Base-by-base conservation (phyloP, 2,888 invertebrate genomes). In the Drosophila antonietae region DNA sequence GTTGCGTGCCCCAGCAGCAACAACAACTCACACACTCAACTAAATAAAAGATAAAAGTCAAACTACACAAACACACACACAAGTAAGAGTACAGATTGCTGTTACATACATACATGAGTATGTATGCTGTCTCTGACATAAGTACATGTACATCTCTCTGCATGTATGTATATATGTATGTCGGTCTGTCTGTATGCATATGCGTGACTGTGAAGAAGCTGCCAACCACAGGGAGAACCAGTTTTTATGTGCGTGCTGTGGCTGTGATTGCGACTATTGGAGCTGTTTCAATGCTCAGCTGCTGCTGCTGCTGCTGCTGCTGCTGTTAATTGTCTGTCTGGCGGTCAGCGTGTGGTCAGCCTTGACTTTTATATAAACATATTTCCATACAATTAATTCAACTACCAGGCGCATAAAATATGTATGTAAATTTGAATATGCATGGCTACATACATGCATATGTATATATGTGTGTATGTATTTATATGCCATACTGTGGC, bases 311-410 rank as follows among this genome's bases (percentile, higher is more conserved):
- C 46, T 47, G 46, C 37, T 39, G 8, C 23, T 10, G 18, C 9
- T 37, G 37, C n/a, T 18, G 43, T 14, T 46, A 14, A 12, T 9
- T 47, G n/a, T 31, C 49, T 18, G 51, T 33, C 18, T 18, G 43
- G 46, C 71, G 84, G 84, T 73, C 84, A 83, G 75, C 41, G 69
- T 61, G 70, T 71, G 83, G 87, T 86, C 87, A 83, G 87, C 82
- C 82, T 75, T 87, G 84, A 72, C 73, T 66, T 77, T 83, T 33
- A 71, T 59, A 64, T 33, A 73, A 2, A 10, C 52, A 53, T 59
- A 53, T 18, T 14, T 44, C 9, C 23, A 37, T 6, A 20, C n/a
- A 59, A 28, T 9, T 2, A 8, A 31, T 31, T 31, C 0, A 51
- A 33, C 65, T 79, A 78, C 78, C 78, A 78, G 78, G 78, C 72